These are phyloP conservation scores for Ommatoiulus sabulosus DNA, from an alignment of 2,888 invertebrate genomes.

Conservation along the genomic window DNA sequence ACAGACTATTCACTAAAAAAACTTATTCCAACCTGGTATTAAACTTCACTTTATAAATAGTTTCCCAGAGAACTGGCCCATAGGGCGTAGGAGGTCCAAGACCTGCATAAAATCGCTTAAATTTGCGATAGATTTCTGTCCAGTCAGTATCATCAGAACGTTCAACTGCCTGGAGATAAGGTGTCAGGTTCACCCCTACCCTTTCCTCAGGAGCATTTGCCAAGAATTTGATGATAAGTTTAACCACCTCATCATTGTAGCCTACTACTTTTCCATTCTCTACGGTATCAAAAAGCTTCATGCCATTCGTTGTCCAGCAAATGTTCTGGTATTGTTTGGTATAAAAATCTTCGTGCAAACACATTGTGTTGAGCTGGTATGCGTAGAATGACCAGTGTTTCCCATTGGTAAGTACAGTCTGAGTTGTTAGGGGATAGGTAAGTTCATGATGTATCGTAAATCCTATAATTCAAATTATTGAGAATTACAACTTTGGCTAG, in stretches of 20 bases:
- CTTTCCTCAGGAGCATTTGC: neutral
- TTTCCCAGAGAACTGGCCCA: neutral
- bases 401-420: conserved; percentile 90
- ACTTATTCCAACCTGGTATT: neutral
- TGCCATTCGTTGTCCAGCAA: conserved; percentile 80
- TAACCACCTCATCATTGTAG: conserved; percentile 83
- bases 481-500: neutral
- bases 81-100: neutral
- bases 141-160: neutral
- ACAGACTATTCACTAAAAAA: neutral
- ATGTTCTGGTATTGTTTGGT: conserved; percentile 79
- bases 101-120: conserved; percentile 5
- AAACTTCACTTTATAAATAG: conserved; percentile 26
- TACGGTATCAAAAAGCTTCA: conserved; percentile 78
- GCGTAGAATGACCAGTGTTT: conserved; percentile 85
- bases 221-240: conserved; percentile 72
- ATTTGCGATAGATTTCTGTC: neutral
- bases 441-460: conserved; percentile 91
- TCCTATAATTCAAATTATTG: conserved; percentile 68
- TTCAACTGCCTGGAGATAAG: conserved; percentile 7
- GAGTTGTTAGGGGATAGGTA: conserved; percentile 90
- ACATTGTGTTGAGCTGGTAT: conserved; percentile 89
- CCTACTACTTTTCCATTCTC: conserved; percentile 72
- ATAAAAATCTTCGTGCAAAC: conserved; percentile 58
- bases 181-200: neutral